phyloP scores from a whole-genome alignment of 2,113 vertebrate species.

The Coracopsis vasa region DNA sequence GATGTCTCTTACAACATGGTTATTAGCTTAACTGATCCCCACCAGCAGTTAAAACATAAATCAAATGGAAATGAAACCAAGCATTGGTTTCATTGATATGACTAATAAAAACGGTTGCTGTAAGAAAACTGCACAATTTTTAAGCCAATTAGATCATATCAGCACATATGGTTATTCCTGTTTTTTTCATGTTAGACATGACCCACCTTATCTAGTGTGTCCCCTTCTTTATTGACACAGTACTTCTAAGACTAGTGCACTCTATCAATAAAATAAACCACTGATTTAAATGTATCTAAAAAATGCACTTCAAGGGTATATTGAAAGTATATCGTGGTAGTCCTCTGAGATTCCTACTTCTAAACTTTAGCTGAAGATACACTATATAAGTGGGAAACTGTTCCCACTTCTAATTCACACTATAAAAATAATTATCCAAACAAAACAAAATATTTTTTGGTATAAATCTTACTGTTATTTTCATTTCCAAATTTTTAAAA shows the following conservation, averaged over 20 bases:
- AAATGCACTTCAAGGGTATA: background rate
- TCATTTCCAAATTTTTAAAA: background rate
- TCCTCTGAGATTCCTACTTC: background rate
- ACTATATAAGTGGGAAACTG: background rate
- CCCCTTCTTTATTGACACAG: background rate
- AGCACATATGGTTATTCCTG: background rate
- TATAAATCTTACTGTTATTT: background rate
- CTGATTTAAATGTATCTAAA: background rate
- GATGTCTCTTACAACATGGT: background rate
- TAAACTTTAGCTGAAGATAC: background rate
- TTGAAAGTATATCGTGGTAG: background rate
- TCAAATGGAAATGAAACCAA: background rate
- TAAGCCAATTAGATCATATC: background rate
- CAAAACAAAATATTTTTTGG: background rate
- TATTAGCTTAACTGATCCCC: background rate
- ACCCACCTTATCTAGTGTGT: background rate
- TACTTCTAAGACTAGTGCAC: background rate
- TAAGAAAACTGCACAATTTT: background rate
- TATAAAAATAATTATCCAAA: background rate
- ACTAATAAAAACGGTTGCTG: background rate
- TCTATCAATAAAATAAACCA: background rate
- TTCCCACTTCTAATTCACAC: background rate
- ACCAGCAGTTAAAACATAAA: background rate
- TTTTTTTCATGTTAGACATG: background rate
- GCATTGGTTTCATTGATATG: background rate